Conservation (phyloP, 1,140 invertebrate genomes). For the Zaprionus tsacasi region DNA sequence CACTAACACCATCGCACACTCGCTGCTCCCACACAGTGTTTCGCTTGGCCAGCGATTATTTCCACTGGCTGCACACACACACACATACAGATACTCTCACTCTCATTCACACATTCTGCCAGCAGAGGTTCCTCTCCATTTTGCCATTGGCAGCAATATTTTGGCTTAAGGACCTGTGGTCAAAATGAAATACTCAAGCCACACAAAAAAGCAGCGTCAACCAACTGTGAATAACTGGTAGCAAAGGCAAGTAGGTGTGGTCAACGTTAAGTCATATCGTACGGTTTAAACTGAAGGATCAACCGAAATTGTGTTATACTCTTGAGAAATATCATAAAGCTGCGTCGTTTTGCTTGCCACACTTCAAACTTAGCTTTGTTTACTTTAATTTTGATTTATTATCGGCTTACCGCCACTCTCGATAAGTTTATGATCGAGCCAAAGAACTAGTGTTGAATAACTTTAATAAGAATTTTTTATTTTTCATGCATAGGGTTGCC, state of each 20-base stretch:
- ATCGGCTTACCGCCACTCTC: too few relatives aligned
- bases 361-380: too few relatives aligned
- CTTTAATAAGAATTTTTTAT: too few relatives aligned
- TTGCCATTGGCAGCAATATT: conserved; percentile 40
- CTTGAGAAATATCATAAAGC: neutral
- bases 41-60: conserved; percentile 40
- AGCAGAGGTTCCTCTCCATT: neutral
- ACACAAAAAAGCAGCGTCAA: conserved; percentile 49
- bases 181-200: conserved; percentile 55
- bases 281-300: conserved; percentile 2
- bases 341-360: too few relatives aligned
- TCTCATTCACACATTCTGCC: neutral
- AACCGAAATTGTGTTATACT: too few relatives aligned
- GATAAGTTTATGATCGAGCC: too few relatives aligned
- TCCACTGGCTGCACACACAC: conserved; percentile 57
- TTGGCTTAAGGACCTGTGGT: conserved; percentile 60
- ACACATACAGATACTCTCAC: conserved; percentile 23
- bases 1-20: neutral
- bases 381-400: too few relatives aligned
- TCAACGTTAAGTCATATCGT: neutral
- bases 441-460: too few relatives aligned
- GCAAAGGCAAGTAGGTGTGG: neutral
- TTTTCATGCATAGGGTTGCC: too few relatives aligned
- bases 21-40: neutral
- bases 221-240: conserved; percentile 67